A percentile compares a stretch with the other conserved stretches of the same genome.
Conservation (phyloP, 1,140 invertebrate genomes). For the Prorops nasuta region DNA sequence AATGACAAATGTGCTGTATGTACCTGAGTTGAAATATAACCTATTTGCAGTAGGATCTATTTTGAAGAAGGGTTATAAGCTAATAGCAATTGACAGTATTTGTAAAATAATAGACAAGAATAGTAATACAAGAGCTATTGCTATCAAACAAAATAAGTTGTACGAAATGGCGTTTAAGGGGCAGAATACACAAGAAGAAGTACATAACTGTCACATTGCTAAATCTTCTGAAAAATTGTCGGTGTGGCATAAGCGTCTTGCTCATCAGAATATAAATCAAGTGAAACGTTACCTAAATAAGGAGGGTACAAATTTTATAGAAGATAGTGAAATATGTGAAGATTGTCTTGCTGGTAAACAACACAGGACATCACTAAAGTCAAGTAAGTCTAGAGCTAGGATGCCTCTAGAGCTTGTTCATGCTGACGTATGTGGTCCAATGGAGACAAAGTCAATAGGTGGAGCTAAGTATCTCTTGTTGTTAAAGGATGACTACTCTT, state of each 20-base stretch:
- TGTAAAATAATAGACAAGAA: neutral
- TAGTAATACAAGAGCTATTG: neutral
- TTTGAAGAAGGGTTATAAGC: neutral
- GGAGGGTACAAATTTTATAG: neutral
- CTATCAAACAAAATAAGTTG: neutral
- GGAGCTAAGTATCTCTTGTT: neutral
- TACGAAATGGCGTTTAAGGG: neutral
- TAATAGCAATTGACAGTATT: neutral
- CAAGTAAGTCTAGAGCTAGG: neutral
- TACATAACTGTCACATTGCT: neutral
- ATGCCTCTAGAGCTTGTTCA: neutral
- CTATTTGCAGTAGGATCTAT: neutral
- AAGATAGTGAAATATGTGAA: neutral
- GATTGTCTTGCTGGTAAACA: neutral
- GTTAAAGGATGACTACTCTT: neutral
- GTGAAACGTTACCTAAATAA: neutral
- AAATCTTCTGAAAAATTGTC: neutral
- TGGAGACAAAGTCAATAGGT: neutral
- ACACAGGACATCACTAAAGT: neutral
- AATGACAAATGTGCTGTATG: neutral
- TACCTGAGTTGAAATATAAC: neutral
- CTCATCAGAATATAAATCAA: neutral
- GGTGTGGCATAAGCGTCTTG: neutral
- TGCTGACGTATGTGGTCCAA: neutral
- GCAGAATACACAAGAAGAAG: neutral